Evolutionary conservation across 2,888 invertebrate species (phyloP), one percentile per base, ranked within the genome.

Genomic region (Drosophila percnosoma): DNA sequence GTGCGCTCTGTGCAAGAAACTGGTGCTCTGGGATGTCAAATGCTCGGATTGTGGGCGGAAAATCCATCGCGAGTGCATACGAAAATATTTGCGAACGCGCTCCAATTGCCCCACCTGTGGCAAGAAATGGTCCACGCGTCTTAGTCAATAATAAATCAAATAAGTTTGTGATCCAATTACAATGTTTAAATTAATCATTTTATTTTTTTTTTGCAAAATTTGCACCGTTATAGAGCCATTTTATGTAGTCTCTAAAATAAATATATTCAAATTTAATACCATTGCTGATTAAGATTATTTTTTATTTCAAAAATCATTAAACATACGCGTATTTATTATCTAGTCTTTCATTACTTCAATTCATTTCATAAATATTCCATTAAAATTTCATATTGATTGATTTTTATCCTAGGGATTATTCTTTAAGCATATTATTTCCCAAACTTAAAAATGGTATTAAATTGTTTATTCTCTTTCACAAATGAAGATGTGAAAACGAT

Each of bases 21-120:
- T 85, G 36, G 85, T 89, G 8, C 52, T 85, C 2, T 85, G 87
- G 85, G 89, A 87, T 49, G 55, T 87, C 27, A 69, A 69, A 27
- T 85, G 85, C 48, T 68, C 73, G 0, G 68, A 85, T 4, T 85
- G 85, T 21, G 33, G 40, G 18, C 48, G 64, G 0, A 79, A 82
- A 71, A 72, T 77, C 10, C 89, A 85, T 24, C 70, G 85, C 7
- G 65, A 75, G 3, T 85, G 85, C 54, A 87, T 85, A 11, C 60
- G 75, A 4, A 89, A 68, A 38, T 85, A 87, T 59, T 57, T 85
- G 27, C 64, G 77, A 7, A 84, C 70, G 0, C 88, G 90, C 1
- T 75, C 76, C n/a, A 82, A 82, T 33, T 85, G 85, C n/a, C 85
- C 85, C 0, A 70, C 63, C 11, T 85, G 85, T 51, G 60, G 40